phyloP scores from a whole-genome alignment of 2,797 vertebrate species.

The Vespertilio murinus region DNA sequence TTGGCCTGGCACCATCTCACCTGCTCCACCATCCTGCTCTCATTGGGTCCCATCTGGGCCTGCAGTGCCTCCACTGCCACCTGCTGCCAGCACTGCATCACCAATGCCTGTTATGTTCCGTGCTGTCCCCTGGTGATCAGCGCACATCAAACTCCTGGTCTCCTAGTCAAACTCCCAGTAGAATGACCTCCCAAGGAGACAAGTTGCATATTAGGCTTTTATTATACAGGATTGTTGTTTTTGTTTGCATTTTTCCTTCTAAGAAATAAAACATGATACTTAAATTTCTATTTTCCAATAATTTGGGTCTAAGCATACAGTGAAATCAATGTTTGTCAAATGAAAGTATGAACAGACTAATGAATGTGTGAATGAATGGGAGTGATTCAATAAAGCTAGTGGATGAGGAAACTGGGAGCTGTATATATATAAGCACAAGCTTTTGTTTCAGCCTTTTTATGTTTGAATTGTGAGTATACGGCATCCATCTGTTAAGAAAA shows the following conservation, averaged over 20 bases:
- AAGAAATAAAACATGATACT: not conserved
- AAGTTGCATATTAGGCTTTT: too few relatives aligned
- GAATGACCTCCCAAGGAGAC: too few relatives aligned
- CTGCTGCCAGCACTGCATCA: too few relatives aligned
- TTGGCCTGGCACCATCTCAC: too few relatives aligned
- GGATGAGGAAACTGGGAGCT: not conserved
- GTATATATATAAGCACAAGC: not conserved
- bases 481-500: not conserved
- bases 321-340: conserved; percentile 12
- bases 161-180: too few relatives aligned
- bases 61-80: too few relatives aligned
- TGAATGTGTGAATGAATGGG: not conserved
- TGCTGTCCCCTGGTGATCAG: too few relatives aligned
- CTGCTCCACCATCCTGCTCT: too few relatives aligned
- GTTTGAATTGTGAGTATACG: not conserved
- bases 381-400: not conserved
- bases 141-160: too few relatives aligned
- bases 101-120: too few relatives aligned
- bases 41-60: too few relatives aligned
- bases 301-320: not conserved
- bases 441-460: not conserved
- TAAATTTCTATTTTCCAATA: not conserved
- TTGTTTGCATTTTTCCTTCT: not conserved
- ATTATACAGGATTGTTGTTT: not conserved
- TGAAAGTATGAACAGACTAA: not conserved